Evolutionary conservation across 2,888 invertebrate species (phyloP), one percentile per base, ranked within the genome.

Genomic region (Amphipoea oculea): DNA sequence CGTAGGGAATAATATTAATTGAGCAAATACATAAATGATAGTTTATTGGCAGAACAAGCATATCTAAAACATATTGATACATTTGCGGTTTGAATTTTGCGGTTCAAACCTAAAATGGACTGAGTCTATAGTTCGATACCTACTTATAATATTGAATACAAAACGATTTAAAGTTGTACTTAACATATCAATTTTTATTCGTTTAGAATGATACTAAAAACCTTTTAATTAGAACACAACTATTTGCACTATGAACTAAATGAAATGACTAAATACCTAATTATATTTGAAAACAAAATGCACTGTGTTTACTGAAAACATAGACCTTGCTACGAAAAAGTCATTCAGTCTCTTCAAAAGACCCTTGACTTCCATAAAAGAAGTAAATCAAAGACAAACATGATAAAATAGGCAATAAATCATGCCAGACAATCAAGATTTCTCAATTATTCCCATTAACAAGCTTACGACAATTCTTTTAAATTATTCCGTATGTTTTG

Each of bases 401-500:
- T 54, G 70, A 17, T 36, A 62, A 60, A 68, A 45, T 2, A 62
- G 42, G 40, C 40, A 60, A 67, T 81, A 62, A 81, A 85, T 85
- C 51, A 72, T 20, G 17, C 20, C 7, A 66, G 36, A 40, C 45
- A 62, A 71, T 81, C 60, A 48, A 48, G 51, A 85, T 81, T 14
- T 54, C 6, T 45, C 20, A 63, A 67, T 85, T n/a, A 85, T 72
- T 81, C 51, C 23, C 2, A 85, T 87, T 68, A 57, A 66, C n/a
- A n/a, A 51, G 57, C 45, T n/a, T 45, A 67, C 66, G 54, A 62
- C 1, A 17, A 23, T 87, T 67, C 70, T 66, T 86, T 78, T 60
- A 70, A 84, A 71, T 67, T 67, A 70, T 87, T 84, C 72, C 60
- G 12, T 60, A 72, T 51, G 79, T 72, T 69, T 86, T 63, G 63